Evolutionary conservation across 2,797 vertebrate species (phyloP).

Genomic region (Acestrorhynchus altus): DNA sequence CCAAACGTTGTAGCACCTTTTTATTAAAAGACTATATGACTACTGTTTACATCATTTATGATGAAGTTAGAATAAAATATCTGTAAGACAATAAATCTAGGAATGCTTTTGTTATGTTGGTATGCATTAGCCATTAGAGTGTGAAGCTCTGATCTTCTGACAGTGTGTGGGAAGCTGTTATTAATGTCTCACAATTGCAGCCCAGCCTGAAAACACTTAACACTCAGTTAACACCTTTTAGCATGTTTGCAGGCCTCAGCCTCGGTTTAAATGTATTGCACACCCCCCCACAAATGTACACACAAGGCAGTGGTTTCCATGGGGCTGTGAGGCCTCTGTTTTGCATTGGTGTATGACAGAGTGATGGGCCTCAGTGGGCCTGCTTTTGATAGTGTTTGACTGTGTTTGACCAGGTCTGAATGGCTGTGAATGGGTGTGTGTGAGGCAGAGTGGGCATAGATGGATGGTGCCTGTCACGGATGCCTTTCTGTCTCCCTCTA

Average conservation of each 20-base stretch:
- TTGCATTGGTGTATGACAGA: constrained; percentile 12
- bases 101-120: too few relatives aligned
- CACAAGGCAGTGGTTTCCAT: constrained; percentile 17
- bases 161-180: constrained; percentile 1
- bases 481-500: constrained; percentile 33
- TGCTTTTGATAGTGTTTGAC: constrained; percentile 33
- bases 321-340: constrained; percentile 11
- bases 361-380: constrained; percentile 6
- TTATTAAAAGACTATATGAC: too few relatives aligned
- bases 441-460: constrained; percentile 43
- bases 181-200: constrained; percentile 10
- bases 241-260: constrained; percentile 20
- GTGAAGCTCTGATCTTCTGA: constrained; percentile 5
- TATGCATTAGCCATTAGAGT: neutral
- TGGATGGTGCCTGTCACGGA: constrained; percentile 51
- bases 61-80: too few relatives aligned
- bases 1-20: too few relatives aligned
- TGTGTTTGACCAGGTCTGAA: constrained; percentile 39
- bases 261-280: constrained; percentile 1
- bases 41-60: too few relatives aligned
- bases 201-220: constrained; percentile 22
- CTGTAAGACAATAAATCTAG: too few relatives aligned
- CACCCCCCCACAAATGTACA: neutral
- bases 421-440: constrained; percentile 37
- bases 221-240: constrained; percentile 30